Evolutionary conservation across 2,888 invertebrate species (phyloP).

Genomic region (Rhingia campestris): DNA sequence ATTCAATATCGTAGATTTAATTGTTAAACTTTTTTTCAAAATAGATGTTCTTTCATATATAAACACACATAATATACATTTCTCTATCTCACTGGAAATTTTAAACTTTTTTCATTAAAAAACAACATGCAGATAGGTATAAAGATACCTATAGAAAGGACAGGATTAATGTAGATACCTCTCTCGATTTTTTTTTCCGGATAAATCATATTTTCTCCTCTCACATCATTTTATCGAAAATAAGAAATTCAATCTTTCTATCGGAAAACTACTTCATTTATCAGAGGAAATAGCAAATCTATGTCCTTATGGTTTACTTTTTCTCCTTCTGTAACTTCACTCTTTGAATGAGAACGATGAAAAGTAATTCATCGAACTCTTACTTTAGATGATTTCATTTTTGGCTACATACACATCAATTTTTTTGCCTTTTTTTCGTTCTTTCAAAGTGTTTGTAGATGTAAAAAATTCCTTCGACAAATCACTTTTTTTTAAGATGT

Average conservation of each 20-base stretch:
- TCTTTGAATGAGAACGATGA: slow-evolving; percentile 18
- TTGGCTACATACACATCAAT: background rate
- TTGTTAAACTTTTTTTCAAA: slow-evolving; percentile 30
- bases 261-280: slow-evolving; percentile 30
- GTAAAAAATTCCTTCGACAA: slow-evolving; percentile 14
- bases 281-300: slow-evolving; percentile 43
- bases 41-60: slow-evolving; percentile 16
- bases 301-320: background rate
- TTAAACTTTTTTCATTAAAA: slow-evolving; percentile 15
- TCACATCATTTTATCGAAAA: slow-evolving; percentile 19
- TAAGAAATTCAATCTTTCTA: slow-evolving; percentile 34
- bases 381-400: slow-evolving; percentile 19
- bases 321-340: background rate
- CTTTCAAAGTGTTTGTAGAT: background rate
- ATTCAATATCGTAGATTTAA: slow-evolving; percentile 14
- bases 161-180: slow-evolving; percentile 1
- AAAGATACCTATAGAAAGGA: background rate
- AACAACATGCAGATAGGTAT: background rate
- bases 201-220: background rate
- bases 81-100: slow-evolving; percentile 5
- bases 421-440: slow-evolving; percentile 2
- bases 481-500: slow-evolving; percentile 5
- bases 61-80: slow-evolving; percentile 10
- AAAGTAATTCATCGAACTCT: slow-evolving; percentile 28
- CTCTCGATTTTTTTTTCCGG: background rate